These are phyloP conservation scores for Catalaphyllia jardinei DNA, from an alignment of 64 coral and sea anemone genomes.

Conservation along the genomic window DNA sequence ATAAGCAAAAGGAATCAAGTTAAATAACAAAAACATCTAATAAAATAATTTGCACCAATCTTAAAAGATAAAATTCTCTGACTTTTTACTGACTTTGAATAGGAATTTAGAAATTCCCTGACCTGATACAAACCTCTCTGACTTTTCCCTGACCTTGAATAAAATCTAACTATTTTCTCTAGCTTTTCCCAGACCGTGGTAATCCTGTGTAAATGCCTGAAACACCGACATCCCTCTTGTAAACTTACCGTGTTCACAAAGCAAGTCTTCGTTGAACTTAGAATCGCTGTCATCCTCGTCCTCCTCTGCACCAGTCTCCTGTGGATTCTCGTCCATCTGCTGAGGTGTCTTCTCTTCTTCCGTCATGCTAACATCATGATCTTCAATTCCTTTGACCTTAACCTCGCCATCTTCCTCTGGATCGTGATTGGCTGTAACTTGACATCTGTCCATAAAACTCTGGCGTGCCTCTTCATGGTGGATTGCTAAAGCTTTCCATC, in stretches of 20 bases:
- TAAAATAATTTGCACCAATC: too few relatives aligned
- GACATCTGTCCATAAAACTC: conserved; percentile 26
- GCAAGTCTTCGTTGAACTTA: conserved; percentile 93
- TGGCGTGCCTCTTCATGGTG: conserved; percentile 27
- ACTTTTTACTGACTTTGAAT: too few relatives aligned
- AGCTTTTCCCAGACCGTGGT: too few relatives aligned
- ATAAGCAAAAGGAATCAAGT: too few relatives aligned
- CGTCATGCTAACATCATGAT: not conserved
- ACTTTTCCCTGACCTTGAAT: too few relatives aligned
- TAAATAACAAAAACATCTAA: too few relatives aligned
- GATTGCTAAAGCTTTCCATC: conserved; percentile 79
- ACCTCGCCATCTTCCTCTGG: not conserved
- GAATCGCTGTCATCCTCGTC: conserved; percentile 44
- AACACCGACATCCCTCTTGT: too few relatives aligned
- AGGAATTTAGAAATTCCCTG: too few relatives aligned
- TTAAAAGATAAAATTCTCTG: too few relatives aligned
- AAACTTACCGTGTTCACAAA: conserved; percentile 88
- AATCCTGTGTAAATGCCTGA: too few relatives aligned
- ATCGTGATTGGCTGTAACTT: conserved; percentile 29
- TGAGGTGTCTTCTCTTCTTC: not conserved
- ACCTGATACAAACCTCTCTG: too few relatives aligned
- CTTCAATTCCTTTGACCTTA: not conserved
- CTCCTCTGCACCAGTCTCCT: not conserved
- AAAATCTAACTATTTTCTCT: too few relatives aligned
- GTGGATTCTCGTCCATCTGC: not conserved